These are phyloP conservation scores for Odobenus rosmarus DNA, from an alignment of 2,113 vertebrate species.

Conservation along the genomic window DNA sequence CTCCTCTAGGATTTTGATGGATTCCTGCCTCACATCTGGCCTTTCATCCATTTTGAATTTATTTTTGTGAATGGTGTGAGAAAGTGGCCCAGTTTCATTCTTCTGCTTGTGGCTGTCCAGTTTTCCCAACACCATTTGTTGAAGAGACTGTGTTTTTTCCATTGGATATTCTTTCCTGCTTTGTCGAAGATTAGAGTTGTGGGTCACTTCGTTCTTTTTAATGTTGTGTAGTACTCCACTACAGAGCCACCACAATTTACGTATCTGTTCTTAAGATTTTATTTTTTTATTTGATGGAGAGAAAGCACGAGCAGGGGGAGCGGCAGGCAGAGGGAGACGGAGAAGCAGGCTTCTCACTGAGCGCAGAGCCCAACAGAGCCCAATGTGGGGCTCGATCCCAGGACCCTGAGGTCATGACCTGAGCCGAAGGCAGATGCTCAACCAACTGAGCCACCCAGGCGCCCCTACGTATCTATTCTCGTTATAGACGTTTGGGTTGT, in stretches of 20 bases:
- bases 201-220: neutral
- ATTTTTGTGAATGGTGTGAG: neutral
- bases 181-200: neutral
- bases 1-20: neutral
- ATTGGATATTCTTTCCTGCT: neutral
- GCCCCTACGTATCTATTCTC: neutral
- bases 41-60: neutral
- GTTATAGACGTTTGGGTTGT: neutral
- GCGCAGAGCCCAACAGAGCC: no score
- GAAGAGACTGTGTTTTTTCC: neutral
- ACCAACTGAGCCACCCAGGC: no score
- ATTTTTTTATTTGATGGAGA: no score
- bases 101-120: neutral
- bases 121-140: neutral
- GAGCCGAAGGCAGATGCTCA: no score
- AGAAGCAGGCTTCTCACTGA: no score
- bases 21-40: neutral
- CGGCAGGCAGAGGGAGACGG: no score
- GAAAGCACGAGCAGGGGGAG: no score
- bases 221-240: neutral
- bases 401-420: no score
- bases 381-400: no score
- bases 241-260: neutral
- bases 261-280: neutral
- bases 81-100: neutral